phyloP scores from a whole-genome alignment of 2,113 vertebrate species.

The Leptocoma aspasia region DNA sequence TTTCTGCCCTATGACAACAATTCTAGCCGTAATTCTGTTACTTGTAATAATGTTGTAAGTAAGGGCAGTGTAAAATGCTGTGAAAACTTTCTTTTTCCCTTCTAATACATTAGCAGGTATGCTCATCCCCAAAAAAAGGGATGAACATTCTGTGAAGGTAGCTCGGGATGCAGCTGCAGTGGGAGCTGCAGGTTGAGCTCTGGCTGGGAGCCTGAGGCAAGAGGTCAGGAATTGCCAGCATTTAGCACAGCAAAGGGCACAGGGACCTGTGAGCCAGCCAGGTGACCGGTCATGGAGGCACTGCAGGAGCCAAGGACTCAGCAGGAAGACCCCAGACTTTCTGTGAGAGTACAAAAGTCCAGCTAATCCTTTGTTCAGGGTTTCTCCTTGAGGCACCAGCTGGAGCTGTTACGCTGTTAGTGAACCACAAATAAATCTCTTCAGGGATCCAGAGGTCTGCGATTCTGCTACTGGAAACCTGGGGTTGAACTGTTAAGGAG shows the following conservation, averaged over 20 bases:
- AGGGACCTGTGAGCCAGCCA: neutral
- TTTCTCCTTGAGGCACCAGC: neutral
- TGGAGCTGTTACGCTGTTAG: neutral
- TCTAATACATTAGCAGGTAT: neutral
- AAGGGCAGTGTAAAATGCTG: neutral
- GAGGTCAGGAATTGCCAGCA: neutral
- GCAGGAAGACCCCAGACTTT: neutral
- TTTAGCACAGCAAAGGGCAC: neutral
- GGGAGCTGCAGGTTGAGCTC: neutral
- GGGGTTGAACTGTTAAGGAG: neutral
- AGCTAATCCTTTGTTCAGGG: neutral
- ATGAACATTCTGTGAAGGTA: neutral
- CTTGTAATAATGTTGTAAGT: neutral
- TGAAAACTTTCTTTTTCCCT: neutral
- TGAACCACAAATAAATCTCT: too few relatives aligned
- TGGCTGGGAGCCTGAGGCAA: neutral
- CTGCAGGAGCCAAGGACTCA: neutral
- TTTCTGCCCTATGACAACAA: neutral
- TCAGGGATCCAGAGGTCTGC: neutral
- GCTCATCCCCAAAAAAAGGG: neutral
- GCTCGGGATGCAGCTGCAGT: fast-evolving
- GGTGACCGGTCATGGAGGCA: neutral
- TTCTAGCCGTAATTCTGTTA: neutral
- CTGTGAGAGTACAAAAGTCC: neutral
- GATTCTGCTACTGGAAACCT: neutral